Evolutionary conservation across 2,797 vertebrate species (phyloP), one percentile per base, ranked within the genome.

Genomic region (Danio kyathit): DNA sequence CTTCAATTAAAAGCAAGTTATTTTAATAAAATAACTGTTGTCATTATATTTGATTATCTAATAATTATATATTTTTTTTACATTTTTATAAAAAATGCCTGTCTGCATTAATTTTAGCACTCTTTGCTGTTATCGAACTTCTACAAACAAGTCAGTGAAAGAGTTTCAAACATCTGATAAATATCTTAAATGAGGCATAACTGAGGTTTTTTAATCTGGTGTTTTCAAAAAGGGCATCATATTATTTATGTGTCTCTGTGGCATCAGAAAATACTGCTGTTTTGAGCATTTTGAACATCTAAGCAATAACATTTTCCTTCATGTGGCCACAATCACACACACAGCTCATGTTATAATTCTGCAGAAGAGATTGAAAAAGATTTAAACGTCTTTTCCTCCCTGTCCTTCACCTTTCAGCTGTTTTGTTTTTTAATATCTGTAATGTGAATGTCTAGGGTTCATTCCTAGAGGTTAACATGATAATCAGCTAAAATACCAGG

Each of bases 401-500:
- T 41, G 6, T 76, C 72, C 19, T 19, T 76, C 71, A 61, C 11
- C 21, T 59, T 52, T 59, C 43, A 54, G 52, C 29, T 29, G 29
- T 29, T 29, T 29, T 8, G 14, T 61, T 70, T 29, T 29, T 52
- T 41, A 71, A 74, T 46, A 52, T 63, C 44, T 14, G 9, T 79
- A 79, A 71, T 71, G 76, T 9, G 29, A 61, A 69, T 8, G 16
- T 59, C 82, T 87, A 56, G 6, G 49, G 41, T 83, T 75, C 56
- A 69, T 81, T 83, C 75, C 73, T 29, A 59, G 79, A 78, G 65
- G 2, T 83, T 82, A 85, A 87, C 77, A 65, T 82, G 79, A 87
- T 91, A 89, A 91, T 91, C 90, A 86, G 79, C 80, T 46, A 29
- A 87, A 80, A 89, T 90, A 89, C 87, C 29, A 38, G 7, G 78